Conservation (phyloP, 2,797 vertebrate genomes). For the Rhadinocentrus ornatus region DNA sequence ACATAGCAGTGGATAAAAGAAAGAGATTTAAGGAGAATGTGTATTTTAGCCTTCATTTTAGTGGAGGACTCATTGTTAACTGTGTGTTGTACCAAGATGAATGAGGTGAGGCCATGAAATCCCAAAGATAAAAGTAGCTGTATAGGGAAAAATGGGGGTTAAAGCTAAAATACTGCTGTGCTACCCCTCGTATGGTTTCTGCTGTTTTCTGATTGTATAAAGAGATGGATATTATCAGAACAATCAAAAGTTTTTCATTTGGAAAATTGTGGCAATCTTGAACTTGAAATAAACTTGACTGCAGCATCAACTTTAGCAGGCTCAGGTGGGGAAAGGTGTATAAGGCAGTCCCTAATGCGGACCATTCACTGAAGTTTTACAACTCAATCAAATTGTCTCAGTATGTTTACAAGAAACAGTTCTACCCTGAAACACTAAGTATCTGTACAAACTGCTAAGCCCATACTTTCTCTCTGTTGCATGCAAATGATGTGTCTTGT, state of each 20-base stretch:
- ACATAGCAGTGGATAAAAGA: slow-evolving; percentile 40
- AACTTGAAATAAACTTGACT: slow-evolving; percentile 72
- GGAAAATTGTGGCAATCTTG: slow-evolving; percentile 70
- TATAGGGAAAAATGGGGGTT: slow-evolving; percentile 18
- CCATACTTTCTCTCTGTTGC: slow-evolving; percentile 86
- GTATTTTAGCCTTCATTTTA: slow-evolving; percentile 54
- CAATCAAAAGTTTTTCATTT: slow-evolving; percentile 73
- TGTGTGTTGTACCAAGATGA: slow-evolving; percentile 56
- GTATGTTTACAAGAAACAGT: slow-evolving; percentile 85
- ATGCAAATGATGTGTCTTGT: slow-evolving; percentile 88
- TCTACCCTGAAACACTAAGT: slow-evolving; percentile 78
- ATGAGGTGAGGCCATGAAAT: slow-evolving; percentile 58
- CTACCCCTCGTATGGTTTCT: slow-evolving; percentile 49
- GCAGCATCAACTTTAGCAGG: slow-evolving; percentile 51
- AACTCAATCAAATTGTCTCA: slow-evolving; percentile 80
- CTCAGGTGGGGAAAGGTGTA: slow-evolving; percentile 50
- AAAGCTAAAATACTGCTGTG: slow-evolving; percentile 27
- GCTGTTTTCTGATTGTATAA: slow-evolving; percentile 65
- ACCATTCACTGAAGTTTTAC: slow-evolving; percentile 69
- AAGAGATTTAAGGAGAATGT: slow-evolving; percentile 59
- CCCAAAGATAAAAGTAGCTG: slow-evolving; percentile 74
- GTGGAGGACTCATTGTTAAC: slow-evolving; percentile 53
- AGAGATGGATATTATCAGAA: slow-evolving; percentile 59
- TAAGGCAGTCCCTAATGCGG: slow-evolving; percentile 46
- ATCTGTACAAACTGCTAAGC: slow-evolving; percentile 84